Percentiles rank a stretch among this genome's conserved stretches.
phyloP scores from a whole-genome alignment of 2,888 invertebrate species.

The Graphium colonna region DNA sequence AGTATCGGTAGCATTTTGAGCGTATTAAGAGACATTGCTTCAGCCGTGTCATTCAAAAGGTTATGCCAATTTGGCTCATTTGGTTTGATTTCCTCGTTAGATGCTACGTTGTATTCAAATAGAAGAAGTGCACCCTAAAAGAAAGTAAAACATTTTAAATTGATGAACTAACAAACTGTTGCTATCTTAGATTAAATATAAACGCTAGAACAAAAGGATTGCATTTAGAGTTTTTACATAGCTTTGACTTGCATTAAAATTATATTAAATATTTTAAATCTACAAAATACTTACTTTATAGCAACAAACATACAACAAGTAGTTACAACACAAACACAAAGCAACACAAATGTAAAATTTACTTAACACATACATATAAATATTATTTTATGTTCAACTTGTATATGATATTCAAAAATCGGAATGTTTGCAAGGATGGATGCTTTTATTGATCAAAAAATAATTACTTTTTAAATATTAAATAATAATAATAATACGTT shows the following conservation, averaged over 20 bases:
- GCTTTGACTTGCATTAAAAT: too few relatives aligned
- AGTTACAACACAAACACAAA: neutral
- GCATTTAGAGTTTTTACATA: too few relatives aligned
- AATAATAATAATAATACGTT: too few relatives aligned
- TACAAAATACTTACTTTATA: neutral
- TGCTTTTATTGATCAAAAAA: too few relatives aligned
- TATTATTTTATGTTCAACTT: too few relatives aligned
- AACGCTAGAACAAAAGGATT: neutral
- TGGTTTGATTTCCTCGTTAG: constrained; percentile 1
- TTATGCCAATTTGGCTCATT: constrained; percentile 45
- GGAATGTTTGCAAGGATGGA: too few relatives aligned
- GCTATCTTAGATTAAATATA: neutral
- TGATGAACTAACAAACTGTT: neutral
- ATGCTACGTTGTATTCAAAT: constrained; percentile 52
- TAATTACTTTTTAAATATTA: too few relatives aligned
- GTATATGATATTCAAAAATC: too few relatives aligned
- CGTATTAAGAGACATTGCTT: constrained; percentile 43
- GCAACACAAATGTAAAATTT: too few relatives aligned
- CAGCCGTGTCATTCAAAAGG: constrained; percentile 46
- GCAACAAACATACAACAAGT: neutral
- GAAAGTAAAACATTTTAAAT: constrained; percentile 24
- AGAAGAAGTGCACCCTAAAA: constrained; percentile 63
- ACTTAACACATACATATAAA: too few relatives aligned
- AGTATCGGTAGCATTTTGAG: constrained; percentile 54
- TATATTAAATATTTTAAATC: too few relatives aligned